Evolutionary conservation across 2,797 vertebrate genomes (phyloP), one percentile per base, ranked within the genome.

Genomic region (Brachymystax lenok): DNA sequence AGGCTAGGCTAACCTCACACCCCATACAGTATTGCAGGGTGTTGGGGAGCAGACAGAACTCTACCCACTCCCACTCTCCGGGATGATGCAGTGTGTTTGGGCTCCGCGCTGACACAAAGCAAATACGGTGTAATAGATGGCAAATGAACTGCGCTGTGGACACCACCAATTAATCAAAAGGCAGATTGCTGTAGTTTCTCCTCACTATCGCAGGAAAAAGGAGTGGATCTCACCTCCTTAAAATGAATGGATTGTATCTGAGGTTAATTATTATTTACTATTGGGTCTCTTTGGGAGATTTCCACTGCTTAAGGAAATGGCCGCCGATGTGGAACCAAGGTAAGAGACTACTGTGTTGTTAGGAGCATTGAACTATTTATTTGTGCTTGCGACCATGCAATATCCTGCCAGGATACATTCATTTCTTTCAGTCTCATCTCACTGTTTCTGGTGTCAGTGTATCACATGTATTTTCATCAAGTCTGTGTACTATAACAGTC

Each of bases 261-360:
- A 85, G 88, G 88, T 91, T 93, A 92, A 93, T 93, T 89, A 91
- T 92, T 90, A 92, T 93, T 92, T 92, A 92, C 88, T 82, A 77
- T 30, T 69, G 88, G 82, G 86, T 89, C 88, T 92, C 86, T 87
- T 75, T 82, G 83, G 87, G 88, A 88, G 82, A 84, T 88, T 89
- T 92, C 82, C 87, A 84, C 83, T 79, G 88, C 87, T 89, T 85
- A 86, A 88, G 91, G 87, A 92, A 83, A 78, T 77, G 80, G 81
- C 85, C 61, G 51, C 50, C 50, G 74, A 82, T 83, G 84, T 80
- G 87, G 88, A 88, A 88, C 86, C 27, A 6, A 12, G 6, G 54
- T 82, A 82, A 83, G 73, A 73, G 76, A 85, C 82, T 40, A 78
- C 80, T 69, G 68, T 21, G 10, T 46, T 5, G 50, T 52, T 83